phyloP scores from a whole-genome alignment of 2,797 vertebrate species.

The Takifugu ocellatus region DNA sequence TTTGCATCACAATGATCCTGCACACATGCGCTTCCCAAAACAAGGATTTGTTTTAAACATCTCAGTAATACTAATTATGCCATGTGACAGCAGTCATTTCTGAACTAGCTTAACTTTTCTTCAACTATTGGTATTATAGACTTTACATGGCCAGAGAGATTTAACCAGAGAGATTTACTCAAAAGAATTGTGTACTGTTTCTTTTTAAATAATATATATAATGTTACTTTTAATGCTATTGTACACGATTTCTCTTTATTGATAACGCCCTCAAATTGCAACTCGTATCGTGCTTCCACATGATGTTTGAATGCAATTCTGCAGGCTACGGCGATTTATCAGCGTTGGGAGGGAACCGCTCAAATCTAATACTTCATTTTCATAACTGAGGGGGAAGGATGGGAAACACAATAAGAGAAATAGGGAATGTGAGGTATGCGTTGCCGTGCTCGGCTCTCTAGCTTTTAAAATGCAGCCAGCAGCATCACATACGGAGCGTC shows the following conservation, averaged over 20 bases:
- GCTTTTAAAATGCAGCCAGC: constrained; percentile 61
- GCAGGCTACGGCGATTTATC: constrained; percentile 11
- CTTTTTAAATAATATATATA: no score
- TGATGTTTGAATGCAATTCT: constrained; percentile 2
- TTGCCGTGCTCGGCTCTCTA: constrained; percentile 54
- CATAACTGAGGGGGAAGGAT: constrained; percentile 47
- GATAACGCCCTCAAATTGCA: neutral
- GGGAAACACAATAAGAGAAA: constrained; percentile 70
- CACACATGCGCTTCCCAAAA: neutral
- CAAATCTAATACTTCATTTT: constrained; percentile 46
- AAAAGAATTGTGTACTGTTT: no score
- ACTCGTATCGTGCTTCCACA: constrained; percentile 13
- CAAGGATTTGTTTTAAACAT: neutral
- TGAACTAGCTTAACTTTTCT: neutral
- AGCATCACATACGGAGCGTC: constrained; percentile 57
- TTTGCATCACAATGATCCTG: constrained; percentile 1
- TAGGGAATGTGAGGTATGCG: constrained; percentile 69
- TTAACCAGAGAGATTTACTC: no score
- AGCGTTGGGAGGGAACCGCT: constrained; percentile 27
- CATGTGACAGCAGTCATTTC: neutral
- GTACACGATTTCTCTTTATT: neutral
- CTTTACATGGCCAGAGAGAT: no score
- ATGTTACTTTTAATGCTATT: no score
- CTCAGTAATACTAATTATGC: constrained; percentile 6
- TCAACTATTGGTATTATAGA: neutral